Conservation (phyloP, 23 tunicate genomes). For the Phallusia fumigata region DNA sequence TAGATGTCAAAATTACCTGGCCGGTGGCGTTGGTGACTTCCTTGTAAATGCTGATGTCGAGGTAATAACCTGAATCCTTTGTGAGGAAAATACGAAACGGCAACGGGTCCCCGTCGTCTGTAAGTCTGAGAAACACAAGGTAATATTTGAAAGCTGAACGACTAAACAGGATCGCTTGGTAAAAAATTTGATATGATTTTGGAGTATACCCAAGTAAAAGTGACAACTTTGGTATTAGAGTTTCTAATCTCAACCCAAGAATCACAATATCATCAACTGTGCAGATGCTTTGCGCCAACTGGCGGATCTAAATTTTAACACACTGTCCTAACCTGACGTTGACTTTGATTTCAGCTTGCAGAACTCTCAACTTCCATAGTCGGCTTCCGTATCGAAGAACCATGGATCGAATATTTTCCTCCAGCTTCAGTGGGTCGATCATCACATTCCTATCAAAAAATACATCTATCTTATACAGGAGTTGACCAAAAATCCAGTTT, state of each 20-base stretch:
- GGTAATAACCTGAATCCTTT: constrained; percentile 89
- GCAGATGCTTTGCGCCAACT: too few species aligned
- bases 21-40: constrained; percentile 89
- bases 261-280: too few species aligned
- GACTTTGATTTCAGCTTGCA: constrained; percentile 99
- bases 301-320: too few species aligned
- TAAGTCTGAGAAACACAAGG: constrained; percentile 38
- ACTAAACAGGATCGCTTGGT: too few species aligned
- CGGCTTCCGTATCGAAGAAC: constrained; percentile 97
- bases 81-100: constrained; percentile 93
- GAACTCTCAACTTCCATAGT: constrained; percentile 95
- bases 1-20: constrained; percentile 45
- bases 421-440: constrained; percentile 86
- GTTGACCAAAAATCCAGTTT: too few species aligned
- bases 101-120: constrained; percentile 66
- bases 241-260: too few species aligned
- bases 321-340: constrained; percentile 85
- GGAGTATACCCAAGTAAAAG: too few species aligned
- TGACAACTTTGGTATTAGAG: too few species aligned
- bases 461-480: too few species aligned
- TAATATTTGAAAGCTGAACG: neutral
- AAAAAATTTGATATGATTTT: too few species aligned
- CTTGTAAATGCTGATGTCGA: constrained; percentile 89
- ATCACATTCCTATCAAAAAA: constrained; percentile 60
- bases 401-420: constrained; percentile 90